These are phyloP conservation scores for Plectus sambesii DNA, from an alignment of 1,140 invertebrate genomes.

Conservation along the genomic window DNA sequence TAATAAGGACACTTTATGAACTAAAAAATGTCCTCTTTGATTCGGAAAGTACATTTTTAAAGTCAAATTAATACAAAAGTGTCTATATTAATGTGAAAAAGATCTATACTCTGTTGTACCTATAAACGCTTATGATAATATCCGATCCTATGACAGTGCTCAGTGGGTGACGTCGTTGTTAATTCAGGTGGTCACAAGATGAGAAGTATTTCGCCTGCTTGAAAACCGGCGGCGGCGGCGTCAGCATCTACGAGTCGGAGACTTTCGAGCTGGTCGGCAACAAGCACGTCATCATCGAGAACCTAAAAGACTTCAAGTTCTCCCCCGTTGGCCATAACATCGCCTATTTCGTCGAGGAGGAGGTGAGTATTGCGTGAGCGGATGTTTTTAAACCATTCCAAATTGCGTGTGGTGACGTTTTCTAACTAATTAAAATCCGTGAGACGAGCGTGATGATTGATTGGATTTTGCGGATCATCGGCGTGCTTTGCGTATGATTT, in stretches of 20 bases:
- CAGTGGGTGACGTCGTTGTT: conserved; percentile 3
- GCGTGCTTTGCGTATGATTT: no score
- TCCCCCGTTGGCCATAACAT: conserved; percentile 90
- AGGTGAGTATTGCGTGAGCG: conserved; percentile 59
- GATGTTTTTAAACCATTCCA: no score
- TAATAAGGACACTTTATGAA: no score
- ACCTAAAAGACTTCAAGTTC: conserved; percentile 77
- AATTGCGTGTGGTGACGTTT: no score
- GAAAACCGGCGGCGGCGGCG: conserved; percentile 53
- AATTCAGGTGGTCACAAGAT: conserved; percentile 73
- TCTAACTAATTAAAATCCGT: conserved; percentile 61
- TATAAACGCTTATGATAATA: background rate
- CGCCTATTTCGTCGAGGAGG: conserved; percentile 94
- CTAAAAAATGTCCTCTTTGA: no score
- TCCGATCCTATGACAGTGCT: background rate
- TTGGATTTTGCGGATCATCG: no score
- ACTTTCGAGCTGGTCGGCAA: conserved; percentile 32
- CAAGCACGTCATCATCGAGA: conserved; percentile 28
- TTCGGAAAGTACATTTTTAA: no score
- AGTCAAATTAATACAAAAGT: no score
- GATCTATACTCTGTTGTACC: no score
- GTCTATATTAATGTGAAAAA: no score
- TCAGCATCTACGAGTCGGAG: conserved; percentile 73
- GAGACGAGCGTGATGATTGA: no score
- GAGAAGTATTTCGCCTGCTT: conserved; percentile 89